phyloP scores from a whole-genome alignment of 2,113 vertebrate species.

The Carassius carassius region DNA sequence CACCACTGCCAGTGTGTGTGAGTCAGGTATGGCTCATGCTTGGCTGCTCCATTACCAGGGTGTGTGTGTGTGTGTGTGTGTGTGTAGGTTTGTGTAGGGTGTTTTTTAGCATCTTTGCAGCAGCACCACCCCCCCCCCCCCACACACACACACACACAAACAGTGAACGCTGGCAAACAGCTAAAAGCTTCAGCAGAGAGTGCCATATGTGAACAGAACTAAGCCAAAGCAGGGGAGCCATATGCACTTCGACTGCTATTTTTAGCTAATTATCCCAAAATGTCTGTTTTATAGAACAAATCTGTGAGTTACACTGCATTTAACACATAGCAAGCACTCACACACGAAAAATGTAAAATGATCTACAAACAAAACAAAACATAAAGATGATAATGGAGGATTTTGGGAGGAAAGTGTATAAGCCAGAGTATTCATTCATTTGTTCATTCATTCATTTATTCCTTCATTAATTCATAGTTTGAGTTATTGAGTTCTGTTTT shows the following conservation, averaged over 20 bases:
- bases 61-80: constrained; percentile 12
- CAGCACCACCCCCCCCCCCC: not conserved
- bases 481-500: not conserved
- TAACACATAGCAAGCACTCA: not conserved
- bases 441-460: not conserved
- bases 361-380: not conserved
- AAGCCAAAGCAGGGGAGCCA: constrained; percentile 46
- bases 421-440: too few relatives aligned
- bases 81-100: constrained; percentile 5
- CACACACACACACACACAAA: not conserved
- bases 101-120: constrained; percentile 11
- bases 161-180: constrained; percentile 45
- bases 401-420: not conserved
- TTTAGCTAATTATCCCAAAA: constrained; percentile 39
- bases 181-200: constrained; percentile 53
- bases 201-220: constrained; percentile 47
- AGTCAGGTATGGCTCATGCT: constrained; percentile 42
- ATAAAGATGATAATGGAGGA: not conserved
- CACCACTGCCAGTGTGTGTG: not conserved
- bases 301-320: constrained; percentile 1
- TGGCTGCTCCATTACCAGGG: constrained; percentile 18
- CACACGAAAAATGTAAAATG: constrained; percentile 1
- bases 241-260: constrained; percentile 44
- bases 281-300: constrained; percentile 49
- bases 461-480: not conserved